Evolutionary conservation across 1,140 invertebrate genomes (phyloP).

Genomic region (Phenacoccus solenopsis): DNA sequence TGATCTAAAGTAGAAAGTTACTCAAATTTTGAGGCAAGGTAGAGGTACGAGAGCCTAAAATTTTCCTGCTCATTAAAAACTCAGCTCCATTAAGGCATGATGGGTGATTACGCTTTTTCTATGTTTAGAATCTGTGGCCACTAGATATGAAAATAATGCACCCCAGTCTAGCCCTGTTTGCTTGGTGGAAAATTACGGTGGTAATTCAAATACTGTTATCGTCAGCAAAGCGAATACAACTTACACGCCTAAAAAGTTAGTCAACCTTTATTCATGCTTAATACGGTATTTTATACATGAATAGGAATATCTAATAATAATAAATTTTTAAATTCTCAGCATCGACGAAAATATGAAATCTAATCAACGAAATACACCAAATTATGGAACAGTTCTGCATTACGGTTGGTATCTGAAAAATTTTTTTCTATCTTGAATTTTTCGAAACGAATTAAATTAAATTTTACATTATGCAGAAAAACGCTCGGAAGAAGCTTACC

Average conservation of each 20-base stretch:
- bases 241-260: neutral
- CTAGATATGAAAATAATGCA: neutral
- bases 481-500: conserved; percentile 3
- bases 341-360: neutral
- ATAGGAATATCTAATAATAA: no score
- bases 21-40: no score
- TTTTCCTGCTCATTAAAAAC: no score
- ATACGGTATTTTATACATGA: no score
- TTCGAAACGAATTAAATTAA: neutral
- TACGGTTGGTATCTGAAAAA: neutral
- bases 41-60: no score
- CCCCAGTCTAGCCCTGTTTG: neutral
- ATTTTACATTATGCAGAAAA: conserved; percentile 1
- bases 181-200: neutral
- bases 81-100: no score
- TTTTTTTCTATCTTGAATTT: no score
- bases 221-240: neutral
- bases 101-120: no score
- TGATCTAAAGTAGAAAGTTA: no score
- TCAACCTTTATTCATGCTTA: no score
- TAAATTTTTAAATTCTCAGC: no score
- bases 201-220: neutral
- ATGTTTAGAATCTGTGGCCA: neutral
- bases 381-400: neutral
- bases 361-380: neutral